Base-by-base conservation (phyloP, 1,140 invertebrate genomes). In the Pogonomyrmex californicus region DNA sequence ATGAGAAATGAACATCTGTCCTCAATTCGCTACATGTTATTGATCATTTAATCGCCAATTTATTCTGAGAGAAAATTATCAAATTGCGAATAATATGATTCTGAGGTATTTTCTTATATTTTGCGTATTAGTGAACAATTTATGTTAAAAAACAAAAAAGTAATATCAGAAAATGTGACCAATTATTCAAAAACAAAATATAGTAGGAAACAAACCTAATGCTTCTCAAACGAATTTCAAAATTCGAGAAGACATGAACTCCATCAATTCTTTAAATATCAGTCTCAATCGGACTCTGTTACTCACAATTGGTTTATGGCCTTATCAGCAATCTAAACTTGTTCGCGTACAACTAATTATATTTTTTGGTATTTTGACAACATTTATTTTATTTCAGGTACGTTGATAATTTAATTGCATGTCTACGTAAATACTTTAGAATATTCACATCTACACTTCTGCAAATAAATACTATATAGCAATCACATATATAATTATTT, bases 291-390 rank as follows among this genome's bases (percentile, higher is more conserved):
- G 71, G 2, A 12, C 44, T 75, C n/a, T 75, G 4, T 14, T 73
- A n/a, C 47, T 54, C 6, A 1, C 6, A 23, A 7, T 73, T 54
- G 70, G 70, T 1, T 1, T 73, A 12, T 75, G 71, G 71, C 71
- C 71, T 23, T 75, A 75, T 75, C 9, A 75, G 0, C 71, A 41
- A 58, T 75, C 71, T 9, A 75, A 41, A 75, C n/a, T 75, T 2
- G 51, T 41, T 58, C 36, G 9, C 12, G 0, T 75, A 10, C 54
- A 58, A 23, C 44, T 41, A 14, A 38, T 23, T 7, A 4, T 58
- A 23, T 7, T 75, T 23, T 12, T 41, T 41, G 10, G 36, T 17
- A 75, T 75, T 41, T 38, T 68, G 3, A 23, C 9, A 10, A 68
- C 5, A 10, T 68, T 47, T 23, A 47, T 68, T 47, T 1, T 68